Evolutionary conservation across 2,888 invertebrate species (phyloP).

Genomic region (Mesoligia furuncula): DNA sequence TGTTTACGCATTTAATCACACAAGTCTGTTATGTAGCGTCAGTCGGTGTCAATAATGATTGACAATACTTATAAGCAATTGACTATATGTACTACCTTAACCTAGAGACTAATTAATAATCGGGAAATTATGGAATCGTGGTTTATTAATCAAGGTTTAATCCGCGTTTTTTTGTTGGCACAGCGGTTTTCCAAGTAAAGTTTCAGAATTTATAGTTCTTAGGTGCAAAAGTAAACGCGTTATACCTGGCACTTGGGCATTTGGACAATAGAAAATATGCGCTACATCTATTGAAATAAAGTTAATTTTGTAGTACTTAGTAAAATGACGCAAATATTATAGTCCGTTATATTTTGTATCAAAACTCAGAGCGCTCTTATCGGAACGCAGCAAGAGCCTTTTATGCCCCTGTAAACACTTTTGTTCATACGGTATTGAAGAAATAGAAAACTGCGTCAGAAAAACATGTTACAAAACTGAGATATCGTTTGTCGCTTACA

Average conservation of each 20-base stretch:
- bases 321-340: not conserved
- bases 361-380: not conserved
- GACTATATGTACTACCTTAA: not conserved
- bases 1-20: not conserved
- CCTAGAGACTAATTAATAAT: slow-evolving; percentile 12
- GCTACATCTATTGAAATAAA: not conserved
- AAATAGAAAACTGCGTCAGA: not conserved
- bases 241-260: not conserved
- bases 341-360: not conserved
- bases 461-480: slow-evolving; percentile 1
- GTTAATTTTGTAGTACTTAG: not conserved
- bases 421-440: not conserved
- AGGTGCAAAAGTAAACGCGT: not conserved
- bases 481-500: not conserved
- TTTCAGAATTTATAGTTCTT: not conserved
- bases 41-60: slow-evolving; percentile 6
- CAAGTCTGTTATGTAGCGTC: not conserved
- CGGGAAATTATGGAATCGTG: not conserved
- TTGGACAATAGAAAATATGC: not conserved
- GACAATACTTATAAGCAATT: slow-evolving; percentile 17
- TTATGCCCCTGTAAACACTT: not conserved
- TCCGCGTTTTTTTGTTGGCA: not conserved
- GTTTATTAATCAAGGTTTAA: not conserved
- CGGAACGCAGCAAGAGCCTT: not conserved
- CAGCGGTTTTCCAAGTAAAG: not conserved